Percentiles rank a stretch among this genome's conserved stretches.
phyloP scores from a whole-genome alignment of 2,797 vertebrate genomes.

The Sebastes matsubarae region DNA sequence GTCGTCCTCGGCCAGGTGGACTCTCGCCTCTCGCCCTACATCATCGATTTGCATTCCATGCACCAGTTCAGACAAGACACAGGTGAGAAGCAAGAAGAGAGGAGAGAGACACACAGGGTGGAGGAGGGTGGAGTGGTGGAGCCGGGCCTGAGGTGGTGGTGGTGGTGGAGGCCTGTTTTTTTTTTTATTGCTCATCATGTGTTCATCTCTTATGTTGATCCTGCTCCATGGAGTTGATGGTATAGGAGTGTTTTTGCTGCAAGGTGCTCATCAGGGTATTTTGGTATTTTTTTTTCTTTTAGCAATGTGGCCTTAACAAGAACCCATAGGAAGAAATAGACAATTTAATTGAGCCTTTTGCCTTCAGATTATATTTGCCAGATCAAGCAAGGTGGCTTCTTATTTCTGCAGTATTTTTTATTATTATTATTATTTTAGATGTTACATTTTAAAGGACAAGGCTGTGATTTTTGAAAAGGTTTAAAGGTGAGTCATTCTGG shows the following conservation, averaged over 20 bases:
- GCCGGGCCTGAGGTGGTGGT: slow-evolving; percentile 45
- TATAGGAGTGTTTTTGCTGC: not conserved
- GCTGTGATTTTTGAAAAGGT: not conserved
- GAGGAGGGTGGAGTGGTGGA: slow-evolving; percentile 3
- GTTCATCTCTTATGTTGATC: not conserved
- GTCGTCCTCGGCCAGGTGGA: slow-evolving; percentile 95
- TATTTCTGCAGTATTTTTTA: not conserved
- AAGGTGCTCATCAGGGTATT: slow-evolving; percentile 47
- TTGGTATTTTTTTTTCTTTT: slow-evolving; percentile 6
- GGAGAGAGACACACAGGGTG: not conserved
- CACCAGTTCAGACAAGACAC: slow-evolving; percentile 95
- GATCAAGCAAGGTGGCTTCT: slow-evolving; percentile 1
- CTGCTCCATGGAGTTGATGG: not conserved
- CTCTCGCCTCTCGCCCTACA: slow-evolving; percentile 91
- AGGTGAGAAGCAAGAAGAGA: slow-evolving; percentile 74
- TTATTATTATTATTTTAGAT: not conserved
- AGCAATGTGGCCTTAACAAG: slow-evolving; percentile 76
- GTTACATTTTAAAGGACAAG: not conserved
- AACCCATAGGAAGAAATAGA: slow-evolving; percentile 22
- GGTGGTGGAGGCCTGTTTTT: slow-evolving; percentile 54
- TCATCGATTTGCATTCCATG: slow-evolving; percentile 95
- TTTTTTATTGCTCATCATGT: not conserved
- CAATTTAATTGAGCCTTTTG: slow-evolving; percentile 59
- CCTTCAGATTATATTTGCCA: slow-evolving; percentile 57
- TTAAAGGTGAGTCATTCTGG: slow-evolving; percentile 18